Evolutionary conservation across 1,140 invertebrate genomes (phyloP).

Genomic region (Harpegnathos saltator): DNA sequence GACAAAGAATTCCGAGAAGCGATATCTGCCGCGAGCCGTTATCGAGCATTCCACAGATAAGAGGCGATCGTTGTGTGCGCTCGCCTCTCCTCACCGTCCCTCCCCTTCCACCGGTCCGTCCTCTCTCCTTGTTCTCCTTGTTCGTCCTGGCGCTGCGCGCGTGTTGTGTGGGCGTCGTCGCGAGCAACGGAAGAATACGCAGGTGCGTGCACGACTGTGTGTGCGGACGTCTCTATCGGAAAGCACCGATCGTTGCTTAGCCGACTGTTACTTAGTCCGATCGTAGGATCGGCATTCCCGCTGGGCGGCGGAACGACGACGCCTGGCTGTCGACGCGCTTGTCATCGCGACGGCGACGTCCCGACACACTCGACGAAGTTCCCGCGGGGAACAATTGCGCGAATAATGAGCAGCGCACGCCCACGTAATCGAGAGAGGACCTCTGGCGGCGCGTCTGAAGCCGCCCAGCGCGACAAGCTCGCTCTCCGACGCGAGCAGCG

Average conservation of each 20-base stretch:
- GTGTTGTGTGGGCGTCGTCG: constrained; percentile 11
- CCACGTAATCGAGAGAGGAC: not conserved
- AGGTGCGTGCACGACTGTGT: constrained; percentile 39
- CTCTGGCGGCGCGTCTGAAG: too few species aligned
- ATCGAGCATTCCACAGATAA: constrained; percentile 72
- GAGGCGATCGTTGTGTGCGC: constrained; percentile 6
- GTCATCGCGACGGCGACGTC: constrained; percentile 34
- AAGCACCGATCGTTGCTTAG: constrained; percentile 15
- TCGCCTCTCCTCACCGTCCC: constrained; percentile 15
- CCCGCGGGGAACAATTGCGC: not conserved
- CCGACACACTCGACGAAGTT: not conserved
- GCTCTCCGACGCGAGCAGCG: too few species aligned
- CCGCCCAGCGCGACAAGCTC: too few species aligned
- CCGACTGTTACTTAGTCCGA: too few species aligned
- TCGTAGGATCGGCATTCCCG: constrained; percentile 4
- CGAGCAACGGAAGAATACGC: constrained; percentile 41
- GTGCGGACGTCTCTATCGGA: constrained; percentile 18
- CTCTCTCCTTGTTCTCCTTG: constrained; percentile 19
- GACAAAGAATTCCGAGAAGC: constrained; percentile 46
- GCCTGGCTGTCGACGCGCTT: constrained; percentile 25
- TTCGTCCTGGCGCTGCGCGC: constrained; percentile 34
- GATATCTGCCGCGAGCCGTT: constrained; percentile 68
- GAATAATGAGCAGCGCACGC: constrained; percentile 18
- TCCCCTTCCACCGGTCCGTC: too few species aligned
- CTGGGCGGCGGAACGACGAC: not conserved